Evolutionary conservation across 2,888 invertebrate genomes (phyloP), one percentile per base, ranked within the genome.

Genomic region (Lymantria dispar): DNA sequence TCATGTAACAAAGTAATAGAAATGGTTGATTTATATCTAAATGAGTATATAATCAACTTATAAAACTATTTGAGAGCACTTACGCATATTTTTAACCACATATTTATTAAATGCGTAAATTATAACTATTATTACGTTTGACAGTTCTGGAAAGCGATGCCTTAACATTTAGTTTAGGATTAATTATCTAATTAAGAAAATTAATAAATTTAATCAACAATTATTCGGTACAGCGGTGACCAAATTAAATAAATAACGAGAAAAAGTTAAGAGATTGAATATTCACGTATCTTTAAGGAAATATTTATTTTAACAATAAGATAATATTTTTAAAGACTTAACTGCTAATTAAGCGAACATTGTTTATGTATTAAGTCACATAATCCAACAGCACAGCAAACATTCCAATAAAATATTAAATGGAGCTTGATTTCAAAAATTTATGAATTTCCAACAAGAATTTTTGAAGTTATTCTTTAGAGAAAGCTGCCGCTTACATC

Each of bases 361-460:
- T 48, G 52, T 43, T 46, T 37, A 38, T 45, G 33, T 50, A 52
- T 50, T 51, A 50, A 61, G 59, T 48, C 52, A 54, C 52, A 61
- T 52, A 54, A 59, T 58, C 58, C 56, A 55, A 54, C 56, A 70
- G 61, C 76, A 33, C 33, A 78, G 78, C 79, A 83, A 78, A 82
- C 83, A 82, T 82, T 82, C 83, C 47, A 44, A 36, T 10, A 30
- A 43, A 29, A 39, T 39, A 33, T 8, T 40, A 14, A 0, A 14
- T 22, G 15, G 40, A 38, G 9, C 14, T 15, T 33, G 36, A 43
- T 1, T 53, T 56, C 60, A 54, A 56, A n/a, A n/a, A n/a, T n/a
- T n/a, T n/a, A n/a, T n/a, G 22, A 22, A 22, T 22, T 22, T 22
- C 22, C 5, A 22, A 2, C 5, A 22, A 3, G 22, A 22, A 3